Evolutionary conservation across 1,140 invertebrate species (phyloP).

Genomic region (Zophobas morio): DNA sequence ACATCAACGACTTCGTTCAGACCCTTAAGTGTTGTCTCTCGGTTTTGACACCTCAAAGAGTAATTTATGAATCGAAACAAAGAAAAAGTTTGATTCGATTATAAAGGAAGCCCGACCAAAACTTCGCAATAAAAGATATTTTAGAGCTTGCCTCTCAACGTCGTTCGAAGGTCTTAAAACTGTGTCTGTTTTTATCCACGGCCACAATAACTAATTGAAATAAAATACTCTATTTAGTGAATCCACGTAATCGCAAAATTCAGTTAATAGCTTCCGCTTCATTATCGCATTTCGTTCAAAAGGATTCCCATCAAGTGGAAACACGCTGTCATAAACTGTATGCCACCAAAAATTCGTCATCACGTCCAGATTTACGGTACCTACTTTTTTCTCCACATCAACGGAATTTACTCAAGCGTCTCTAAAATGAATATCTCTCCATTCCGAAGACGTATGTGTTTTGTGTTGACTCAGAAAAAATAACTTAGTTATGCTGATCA

Average conservation of each 20-base stretch:
- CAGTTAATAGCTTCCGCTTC: too few relatives aligned
- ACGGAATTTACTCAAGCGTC: conserved; percentile 25
- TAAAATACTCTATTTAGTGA: too few relatives aligned
- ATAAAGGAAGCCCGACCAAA: neutral
- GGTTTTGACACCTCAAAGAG: conserved; percentile 7
- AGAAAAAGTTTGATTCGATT: conserved; percentile 3
- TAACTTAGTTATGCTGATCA: conserved; percentile 12
- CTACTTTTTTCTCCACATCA: neutral
- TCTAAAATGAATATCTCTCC: conserved; percentile 23
- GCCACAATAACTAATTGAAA: too few relatives aligned
- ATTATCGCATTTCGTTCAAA: too few relatives aligned
- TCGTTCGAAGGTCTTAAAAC: neutral
- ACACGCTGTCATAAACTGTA: neutral
- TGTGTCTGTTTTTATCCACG: too few relatives aligned
- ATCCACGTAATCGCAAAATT: too few relatives aligned
- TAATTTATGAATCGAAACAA: conserved; percentile 11
- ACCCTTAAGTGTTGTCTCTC: conserved; percentile 5
- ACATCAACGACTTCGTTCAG: neutral
- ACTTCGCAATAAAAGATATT: neutral
- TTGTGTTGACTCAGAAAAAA: conserved; percentile 13
- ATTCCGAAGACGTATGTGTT: conserved; percentile 20
- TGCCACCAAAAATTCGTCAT: neutral
- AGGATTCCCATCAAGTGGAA: too few relatives aligned
- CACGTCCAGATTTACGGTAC: neutral
- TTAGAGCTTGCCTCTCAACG: neutral